Conservation (phyloP, 2,888 invertebrate genomes). For the Eupithecia exiguata region DNA sequence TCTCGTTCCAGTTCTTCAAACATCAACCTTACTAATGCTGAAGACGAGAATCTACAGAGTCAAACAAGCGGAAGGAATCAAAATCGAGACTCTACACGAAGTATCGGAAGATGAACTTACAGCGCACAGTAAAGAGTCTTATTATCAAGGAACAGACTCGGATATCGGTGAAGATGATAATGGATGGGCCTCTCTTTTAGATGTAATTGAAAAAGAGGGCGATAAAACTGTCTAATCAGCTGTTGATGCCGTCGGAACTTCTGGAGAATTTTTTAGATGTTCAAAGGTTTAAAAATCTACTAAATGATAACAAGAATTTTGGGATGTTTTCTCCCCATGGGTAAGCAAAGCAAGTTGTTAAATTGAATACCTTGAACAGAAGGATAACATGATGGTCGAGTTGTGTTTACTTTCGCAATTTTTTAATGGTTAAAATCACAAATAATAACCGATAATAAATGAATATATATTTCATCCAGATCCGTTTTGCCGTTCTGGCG, state of each 20-base stretch:
- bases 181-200: background rate
- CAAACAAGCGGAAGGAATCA: background rate
- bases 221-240: background rate
- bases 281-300: background rate
- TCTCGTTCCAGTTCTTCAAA: background rate
- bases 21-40: background rate
- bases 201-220: background rate
- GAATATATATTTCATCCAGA: no score
- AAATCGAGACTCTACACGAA: no score
- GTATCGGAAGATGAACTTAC: background rate
- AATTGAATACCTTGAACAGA: no score
- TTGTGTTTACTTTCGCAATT: no score
- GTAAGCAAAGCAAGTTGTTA: no score
- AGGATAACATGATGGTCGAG: no score
- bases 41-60: conserved; percentile 2
- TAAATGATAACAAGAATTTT: background rate
- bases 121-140: background rate
- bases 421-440: no score
- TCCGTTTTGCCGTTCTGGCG: no score
- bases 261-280: background rate
- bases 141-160: background rate
- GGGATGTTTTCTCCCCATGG: background rate
- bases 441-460: no score
- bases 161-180: background rate
- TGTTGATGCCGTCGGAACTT: background rate